Evolutionary conservation across 2,113 vertebrate species (phyloP).

Genomic region (Acrocephalus kingi): DNA sequence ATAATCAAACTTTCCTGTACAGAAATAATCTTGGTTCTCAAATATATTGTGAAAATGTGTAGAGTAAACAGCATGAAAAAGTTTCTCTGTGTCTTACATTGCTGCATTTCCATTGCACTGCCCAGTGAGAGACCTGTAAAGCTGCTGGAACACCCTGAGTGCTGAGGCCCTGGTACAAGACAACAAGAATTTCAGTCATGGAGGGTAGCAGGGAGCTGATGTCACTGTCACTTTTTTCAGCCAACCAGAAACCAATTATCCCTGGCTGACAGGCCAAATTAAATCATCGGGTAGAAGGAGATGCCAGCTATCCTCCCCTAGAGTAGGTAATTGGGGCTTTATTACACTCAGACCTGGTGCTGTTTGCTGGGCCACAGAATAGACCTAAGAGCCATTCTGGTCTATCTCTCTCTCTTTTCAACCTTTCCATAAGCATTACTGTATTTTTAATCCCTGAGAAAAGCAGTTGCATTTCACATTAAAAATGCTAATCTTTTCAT

Average conservation of each 20-base stretch:
- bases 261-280: conserved; percentile 46
- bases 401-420: not conserved
- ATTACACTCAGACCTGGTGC: not conserved
- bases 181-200: conserved; percentile 42
- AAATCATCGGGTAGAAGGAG: not conserved
- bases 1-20: not conserved
- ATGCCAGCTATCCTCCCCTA: not conserved
- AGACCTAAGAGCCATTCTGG: not conserved
- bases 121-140: not conserved
- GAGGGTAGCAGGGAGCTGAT: conserved; percentile 54
- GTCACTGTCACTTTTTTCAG: conserved; percentile 50
- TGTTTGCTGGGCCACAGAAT: not conserved
- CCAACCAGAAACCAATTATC: conserved; percentile 61
- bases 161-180: not conserved
- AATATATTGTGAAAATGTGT: not conserved
- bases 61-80: not conserved
- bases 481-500: not conserved
- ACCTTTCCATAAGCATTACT: not conserved
- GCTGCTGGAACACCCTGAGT: not conserved
- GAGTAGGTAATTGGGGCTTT: conserved; percentile 15
- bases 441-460: not conserved
- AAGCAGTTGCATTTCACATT: not conserved
- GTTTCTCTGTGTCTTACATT: not conserved
- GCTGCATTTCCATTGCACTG: not conserved
- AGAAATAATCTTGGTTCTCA: not conserved